Base-by-base conservation (phyloP, 2,113 vertebrate genomes). In the Herpetotheres cachinnans region DNA sequence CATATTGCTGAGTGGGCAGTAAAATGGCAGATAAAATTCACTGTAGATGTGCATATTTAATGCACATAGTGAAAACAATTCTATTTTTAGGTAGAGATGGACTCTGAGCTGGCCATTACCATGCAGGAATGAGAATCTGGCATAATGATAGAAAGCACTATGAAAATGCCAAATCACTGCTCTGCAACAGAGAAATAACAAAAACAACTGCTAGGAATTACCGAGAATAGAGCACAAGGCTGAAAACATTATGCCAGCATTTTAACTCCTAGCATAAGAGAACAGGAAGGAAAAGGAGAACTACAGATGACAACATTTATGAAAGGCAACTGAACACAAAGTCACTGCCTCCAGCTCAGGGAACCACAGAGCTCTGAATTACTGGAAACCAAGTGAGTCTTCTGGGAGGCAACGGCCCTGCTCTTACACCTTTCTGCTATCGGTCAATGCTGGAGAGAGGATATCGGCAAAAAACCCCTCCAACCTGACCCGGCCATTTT, bases 81-180 rank as follows among this genome's bases (percentile, higher is more conserved):
- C 79, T 74, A 32, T 5, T 72, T 93, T 71, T 66, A 80, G 66
- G 55, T 0, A 44, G 21, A 81, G 21, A 89, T 32, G 38, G 61
- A 47, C 84, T 82, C 73, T 0, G 42, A 69, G 38, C 1, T 63
- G 36, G 61, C 65, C 69, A 82, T 78, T 69, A 36, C 61, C 78
- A 56, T 11, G 38, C 73, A 94, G 52, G 70, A 96, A 91, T 76
- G 70, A 91, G 63, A 59, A 38, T 50, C 19, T 89, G 76, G 67
- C 59, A 58, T 3, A 19, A n/a, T 2, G 49, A 54, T 11, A 11
- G 38, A 50, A 93, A 82, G 61, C 0, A 0, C 69, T n/a, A 27
- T 5, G 25, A 55, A 80, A 91, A 72, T 36, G 36, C 40, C 55
- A 61, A 78, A 88, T 73, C 13, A 3, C 79, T 95, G 88, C 32